Evolutionary conservation across 2,797 vertebrate genomes (phyloP), one percentile per base, ranked within the genome.

Genomic region (Spinibarbus caldwelli): DNA sequence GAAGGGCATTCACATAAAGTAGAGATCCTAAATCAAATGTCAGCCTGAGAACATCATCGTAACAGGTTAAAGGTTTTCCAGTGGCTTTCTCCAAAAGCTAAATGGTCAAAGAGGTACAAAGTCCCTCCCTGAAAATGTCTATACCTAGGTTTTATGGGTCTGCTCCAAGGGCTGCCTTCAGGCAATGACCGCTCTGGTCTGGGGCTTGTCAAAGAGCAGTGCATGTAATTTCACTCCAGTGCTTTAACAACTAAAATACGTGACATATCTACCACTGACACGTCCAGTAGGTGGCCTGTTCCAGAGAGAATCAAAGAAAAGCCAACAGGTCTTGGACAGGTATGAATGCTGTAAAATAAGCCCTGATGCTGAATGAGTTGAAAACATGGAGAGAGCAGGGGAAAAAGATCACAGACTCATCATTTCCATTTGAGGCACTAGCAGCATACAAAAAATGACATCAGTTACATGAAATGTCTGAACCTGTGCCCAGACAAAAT

Each of bases 401-500:
- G 45, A 47, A 64, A 85, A 78, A 73, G 47, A 80, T 78, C 71
- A 71, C 36, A 84, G 26, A 78, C 47, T 82, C 84, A 47, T 80
- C 23, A 85, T 84, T 75, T 87, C 41, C 72, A 85, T 49, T 76
- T 78, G 66, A 78, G 43, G 31, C 85, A 85, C 72, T 71, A 43
- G 54, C 76, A 85, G 70, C 47, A 80, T 86, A 49, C 66, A 86
- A 49, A 76, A 86, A 80, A 86, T 81, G 47, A 84, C 71, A 84
- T 87, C 52, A 79, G 81, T 79, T 80, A 78, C 80, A 80, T 45
- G 36, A 67, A 87, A 73, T 31, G 79, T 84, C 66, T 47, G 41
- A 89, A 86, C 67, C 67, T 82, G 67, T 34, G 78, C 70, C 70
- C 86, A 78, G 71, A 84, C 64, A 80, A 84, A 85, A 83, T 73